Evolutionary conservation across 2,888 invertebrate species (phyloP).

Genomic region (Craniophora ligustri): DNA sequence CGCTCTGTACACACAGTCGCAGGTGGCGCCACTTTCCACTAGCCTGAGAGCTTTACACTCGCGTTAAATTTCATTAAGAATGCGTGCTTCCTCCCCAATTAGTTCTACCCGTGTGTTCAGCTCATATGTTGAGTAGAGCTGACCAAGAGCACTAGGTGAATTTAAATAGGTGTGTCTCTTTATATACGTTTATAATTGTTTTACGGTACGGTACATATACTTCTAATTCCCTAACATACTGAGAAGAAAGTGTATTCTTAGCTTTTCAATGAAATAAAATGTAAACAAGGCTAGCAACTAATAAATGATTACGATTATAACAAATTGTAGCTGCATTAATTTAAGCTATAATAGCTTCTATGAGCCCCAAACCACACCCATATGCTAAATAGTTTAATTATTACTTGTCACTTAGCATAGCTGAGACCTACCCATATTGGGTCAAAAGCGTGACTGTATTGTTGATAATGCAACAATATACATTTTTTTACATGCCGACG

Average conservation of each 20-base stretch:
- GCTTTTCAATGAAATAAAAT: too few species aligned
- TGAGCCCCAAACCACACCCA: too few species aligned
- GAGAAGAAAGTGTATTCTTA: too few species aligned
- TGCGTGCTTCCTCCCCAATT: conserved; percentile 42
- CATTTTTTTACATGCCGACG: not conserved
- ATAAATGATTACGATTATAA: too few species aligned
- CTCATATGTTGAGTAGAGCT: conserved; percentile 27
- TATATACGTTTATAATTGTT: not conserved
- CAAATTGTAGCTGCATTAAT: too few species aligned
- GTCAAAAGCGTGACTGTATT: conserved; percentile 6
- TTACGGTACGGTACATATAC: too few species aligned
- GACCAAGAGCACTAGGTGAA: conserved; percentile 32
- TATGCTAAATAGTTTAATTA: not conserved
- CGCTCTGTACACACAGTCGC: conserved; percentile 21
- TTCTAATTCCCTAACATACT: too few species aligned
- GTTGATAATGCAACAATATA: not conserved
- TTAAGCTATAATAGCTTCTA: too few species aligned
- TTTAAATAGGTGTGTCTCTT: conserved; percentile 24
- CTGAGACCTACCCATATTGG: not conserved
- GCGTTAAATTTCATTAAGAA: conserved; percentile 44
- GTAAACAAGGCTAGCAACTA: too few species aligned
- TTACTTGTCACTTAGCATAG: not conserved
- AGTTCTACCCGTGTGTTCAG: conserved; percentile 37
- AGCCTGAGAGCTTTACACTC: conserved; percentile 33
- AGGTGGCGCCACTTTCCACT: conserved; percentile 40